Conservation (phyloP, 2,888 invertebrate genomes). For the Priocnemis perturbator region DNA sequence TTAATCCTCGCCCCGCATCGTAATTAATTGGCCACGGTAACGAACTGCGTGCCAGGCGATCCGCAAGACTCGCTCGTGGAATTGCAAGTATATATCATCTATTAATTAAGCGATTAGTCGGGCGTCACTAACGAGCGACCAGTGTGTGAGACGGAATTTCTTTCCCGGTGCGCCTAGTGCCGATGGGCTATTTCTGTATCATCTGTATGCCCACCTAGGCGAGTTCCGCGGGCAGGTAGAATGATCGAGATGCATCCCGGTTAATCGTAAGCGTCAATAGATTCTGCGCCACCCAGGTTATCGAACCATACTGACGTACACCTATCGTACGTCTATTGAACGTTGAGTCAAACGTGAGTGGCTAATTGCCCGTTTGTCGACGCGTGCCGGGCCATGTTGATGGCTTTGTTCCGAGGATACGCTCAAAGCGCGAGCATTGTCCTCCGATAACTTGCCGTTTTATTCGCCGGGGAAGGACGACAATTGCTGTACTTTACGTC, state of each 20-base stretch:
- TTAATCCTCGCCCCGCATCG: background rate
- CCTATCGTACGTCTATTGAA: background rate
- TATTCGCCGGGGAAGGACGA: slow-evolving; percentile 35
- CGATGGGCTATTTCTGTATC: slow-evolving; percentile 39
- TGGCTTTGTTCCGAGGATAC: slow-evolving; percentile 22
- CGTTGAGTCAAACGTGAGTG: slow-evolving; percentile 8
- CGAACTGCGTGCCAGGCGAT: slow-evolving; percentile 39
- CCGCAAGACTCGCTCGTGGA: slow-evolving; percentile 32
- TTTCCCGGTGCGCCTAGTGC: slow-evolving; percentile 32
- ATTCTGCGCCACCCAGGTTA: slow-evolving; percentile 1
- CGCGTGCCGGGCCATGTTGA: no score
- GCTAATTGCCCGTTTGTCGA: slow-evolving; percentile 31
- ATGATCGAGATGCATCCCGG: slow-evolving; percentile 15
- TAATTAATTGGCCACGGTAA: slow-evolving; percentile 57
- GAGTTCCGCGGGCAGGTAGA: background rate
- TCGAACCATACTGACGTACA: background rate
- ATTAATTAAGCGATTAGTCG: slow-evolving; percentile 65
- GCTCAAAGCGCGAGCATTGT: slow-evolving; percentile 34
- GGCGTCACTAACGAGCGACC: slow-evolving; percentile 49
- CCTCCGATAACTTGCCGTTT: slow-evolving; percentile 37
- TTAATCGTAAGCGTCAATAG: slow-evolving; percentile 31
- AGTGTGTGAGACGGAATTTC: slow-evolving; percentile 45
- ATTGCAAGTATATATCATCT: slow-evolving; percentile 60
- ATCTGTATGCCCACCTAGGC: slow-evolving; percentile 5
- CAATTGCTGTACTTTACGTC: slow-evolving; percentile 51